Evolutionary conservation across 2,888 invertebrate species (phyloP).

Genomic region (Xylota segnis): DNA sequence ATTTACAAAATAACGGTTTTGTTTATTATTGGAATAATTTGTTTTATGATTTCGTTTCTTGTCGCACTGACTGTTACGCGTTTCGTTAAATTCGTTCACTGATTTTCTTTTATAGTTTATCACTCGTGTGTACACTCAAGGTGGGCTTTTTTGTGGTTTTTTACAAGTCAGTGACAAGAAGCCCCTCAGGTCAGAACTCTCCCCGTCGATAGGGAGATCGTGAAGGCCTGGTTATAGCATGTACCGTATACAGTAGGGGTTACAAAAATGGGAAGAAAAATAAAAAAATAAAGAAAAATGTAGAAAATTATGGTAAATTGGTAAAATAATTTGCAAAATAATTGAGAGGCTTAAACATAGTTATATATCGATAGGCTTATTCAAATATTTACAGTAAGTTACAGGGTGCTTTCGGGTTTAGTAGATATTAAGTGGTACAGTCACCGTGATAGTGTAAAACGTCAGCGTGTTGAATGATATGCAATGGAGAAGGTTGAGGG

Average conservation of each 20-base stretch:
- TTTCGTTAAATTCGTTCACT: conserved; percentile 53
- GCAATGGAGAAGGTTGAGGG: neutral
- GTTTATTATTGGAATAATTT: conserved; percentile 22
- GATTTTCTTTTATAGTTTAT: conserved; percentile 20
- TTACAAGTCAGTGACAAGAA: conserved; percentile 83
- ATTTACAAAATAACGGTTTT: conserved; percentile 79
- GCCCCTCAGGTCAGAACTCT: conserved; percentile 83
- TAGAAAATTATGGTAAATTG: conserved; percentile 28
- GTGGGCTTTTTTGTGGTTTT: no score
- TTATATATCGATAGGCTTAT: conserved; percentile 61
- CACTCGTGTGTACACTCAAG: conserved; percentile 50
- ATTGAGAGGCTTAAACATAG: conserved; percentile 38
- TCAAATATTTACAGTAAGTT: conserved; percentile 43
- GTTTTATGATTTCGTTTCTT: conserved; percentile 38
- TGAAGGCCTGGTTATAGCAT: conserved; percentile 80
- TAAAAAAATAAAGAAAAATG: conserved; percentile 74
- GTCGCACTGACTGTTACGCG: conserved; percentile 52
- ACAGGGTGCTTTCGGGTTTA: conserved; percentile 39
- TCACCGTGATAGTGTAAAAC: conserved; percentile 36
- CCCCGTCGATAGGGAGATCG: conserved; percentile 83
- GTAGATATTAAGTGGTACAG: neutral
- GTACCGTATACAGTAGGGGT: conserved; percentile 77
- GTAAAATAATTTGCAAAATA: conserved; percentile 55
- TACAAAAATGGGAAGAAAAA: conserved; percentile 78
- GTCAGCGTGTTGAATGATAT: conserved; percentile 29